Percentiles rank a stretch among this genome's conserved stretches.
Conservation (phyloP, 23 tunicate species). For the Trididemnum nubilum region DNA sequence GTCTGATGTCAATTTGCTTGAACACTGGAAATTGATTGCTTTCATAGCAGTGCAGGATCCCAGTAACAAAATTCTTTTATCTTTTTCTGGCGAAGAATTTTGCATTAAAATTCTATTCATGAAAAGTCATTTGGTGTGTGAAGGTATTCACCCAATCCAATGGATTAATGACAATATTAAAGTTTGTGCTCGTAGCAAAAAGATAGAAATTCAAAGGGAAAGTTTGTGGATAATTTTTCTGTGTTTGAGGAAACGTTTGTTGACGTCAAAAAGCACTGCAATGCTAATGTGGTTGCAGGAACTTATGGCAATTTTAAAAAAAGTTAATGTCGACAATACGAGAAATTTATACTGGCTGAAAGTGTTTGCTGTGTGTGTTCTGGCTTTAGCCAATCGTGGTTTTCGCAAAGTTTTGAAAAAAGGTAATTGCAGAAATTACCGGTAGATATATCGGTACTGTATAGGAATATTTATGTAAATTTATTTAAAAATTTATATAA, state of each 20-base stretch:
- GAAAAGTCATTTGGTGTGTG: constrained; percentile 4
- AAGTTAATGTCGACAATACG: background rate
- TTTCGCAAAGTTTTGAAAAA: background rate
- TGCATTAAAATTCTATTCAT: constrained; percentile 16
- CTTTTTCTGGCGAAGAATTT: background rate
- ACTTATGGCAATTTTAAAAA: background rate
- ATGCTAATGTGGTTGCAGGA: background rate
- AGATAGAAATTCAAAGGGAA: background rate
- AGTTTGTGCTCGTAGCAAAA: background rate
- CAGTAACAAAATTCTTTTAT: background rate
- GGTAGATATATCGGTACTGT: no score
- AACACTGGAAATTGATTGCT: constrained; percentile 31
- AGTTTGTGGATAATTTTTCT: constrained; percentile 4
- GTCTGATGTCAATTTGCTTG: background rate
- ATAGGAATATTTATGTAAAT: no score
- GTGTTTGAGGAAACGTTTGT: background rate
- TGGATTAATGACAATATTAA: background rate
- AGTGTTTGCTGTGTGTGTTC: background rate
- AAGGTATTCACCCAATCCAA: constrained; percentile 6
- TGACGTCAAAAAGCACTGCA: background rate
- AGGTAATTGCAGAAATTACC: no score
- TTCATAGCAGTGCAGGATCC: background rate
- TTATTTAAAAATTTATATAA: no score
- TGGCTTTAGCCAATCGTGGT: background rate
- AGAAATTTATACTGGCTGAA: background rate